Evolutionary conservation across 1,140 invertebrate species (phyloP).

Genomic region (Penaeus chinensis): DNA sequence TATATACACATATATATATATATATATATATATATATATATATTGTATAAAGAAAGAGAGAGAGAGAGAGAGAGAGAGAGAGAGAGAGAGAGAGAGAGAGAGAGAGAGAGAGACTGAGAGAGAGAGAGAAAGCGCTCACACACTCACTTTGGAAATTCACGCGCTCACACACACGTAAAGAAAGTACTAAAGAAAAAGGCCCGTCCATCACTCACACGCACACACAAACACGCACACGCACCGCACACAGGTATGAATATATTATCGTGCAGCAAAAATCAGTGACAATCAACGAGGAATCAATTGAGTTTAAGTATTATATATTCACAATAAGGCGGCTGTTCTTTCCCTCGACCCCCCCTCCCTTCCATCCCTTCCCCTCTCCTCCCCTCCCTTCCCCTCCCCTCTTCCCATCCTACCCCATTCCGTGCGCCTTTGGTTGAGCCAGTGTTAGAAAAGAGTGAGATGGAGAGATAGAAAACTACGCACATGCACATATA

Average conservation of each 20-base stretch:
- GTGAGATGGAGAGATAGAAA: constrained; percentile 1
- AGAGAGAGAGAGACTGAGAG: too few relatives aligned
- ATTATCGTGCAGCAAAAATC: background rate
- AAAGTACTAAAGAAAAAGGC: background rate
- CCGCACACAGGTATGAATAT: background rate
- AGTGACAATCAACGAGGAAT: background rate
- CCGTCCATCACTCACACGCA: background rate
- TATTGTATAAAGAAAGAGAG: too few relatives aligned
- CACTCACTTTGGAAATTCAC: too few relatives aligned
- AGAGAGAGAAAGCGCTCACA: too few relatives aligned
- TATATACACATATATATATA: too few relatives aligned
- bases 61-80: too few relatives aligned
- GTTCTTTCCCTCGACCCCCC: background rate
- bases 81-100: too few relatives aligned
- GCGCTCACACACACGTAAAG: background rate
- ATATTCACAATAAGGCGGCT: background rate
- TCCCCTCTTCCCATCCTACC: background rate
- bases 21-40: too few relatives aligned
- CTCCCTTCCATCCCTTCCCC: background rate
- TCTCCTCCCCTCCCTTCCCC: background rate
- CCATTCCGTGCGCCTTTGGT: background rate
- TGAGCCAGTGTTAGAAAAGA: too few relatives aligned
- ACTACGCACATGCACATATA: background rate
- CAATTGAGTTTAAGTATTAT: constrained; percentile 11
- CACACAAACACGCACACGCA: background rate